These are phyloP conservation scores for Patella caerulea DNA, from an alignment of 2,888 invertebrate species.

Conservation along the genomic window DNA sequence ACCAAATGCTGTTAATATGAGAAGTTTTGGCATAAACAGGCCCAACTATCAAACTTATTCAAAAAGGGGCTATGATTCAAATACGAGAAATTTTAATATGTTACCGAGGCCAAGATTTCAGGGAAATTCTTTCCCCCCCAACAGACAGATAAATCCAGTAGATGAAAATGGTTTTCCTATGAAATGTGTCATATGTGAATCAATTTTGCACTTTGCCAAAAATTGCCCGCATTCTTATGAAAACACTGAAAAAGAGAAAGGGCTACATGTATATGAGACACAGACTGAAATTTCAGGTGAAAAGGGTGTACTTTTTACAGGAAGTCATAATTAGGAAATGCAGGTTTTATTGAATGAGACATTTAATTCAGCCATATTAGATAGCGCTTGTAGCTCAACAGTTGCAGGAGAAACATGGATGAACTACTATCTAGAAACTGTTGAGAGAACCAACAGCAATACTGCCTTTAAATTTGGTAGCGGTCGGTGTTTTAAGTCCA, in stretches of 20 bases:
- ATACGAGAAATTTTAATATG: no score
- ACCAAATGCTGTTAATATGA: no score
- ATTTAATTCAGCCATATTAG: conserved; percentile 13
- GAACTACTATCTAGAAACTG: conserved; percentile 4
- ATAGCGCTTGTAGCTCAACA: conserved; percentile 16
- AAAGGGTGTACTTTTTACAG: conserved; percentile 14
- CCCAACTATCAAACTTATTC: no score
- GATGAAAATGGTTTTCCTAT: conserved; percentile 27
- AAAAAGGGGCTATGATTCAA: no score
- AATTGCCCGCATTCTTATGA: conserved; percentile 19
- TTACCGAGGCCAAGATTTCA: no score
- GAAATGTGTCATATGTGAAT: conserved; percentile 17
- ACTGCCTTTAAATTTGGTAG: conserved; percentile 20
- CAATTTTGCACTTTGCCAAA: conserved; percentile 11
- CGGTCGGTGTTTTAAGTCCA: not conserved
- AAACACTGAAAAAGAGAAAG: conserved; percentile 7
- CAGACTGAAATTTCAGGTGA: not conserved
- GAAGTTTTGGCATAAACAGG: no score
- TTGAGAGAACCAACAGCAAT: not conserved
- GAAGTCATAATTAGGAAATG: conserved; percentile 1
- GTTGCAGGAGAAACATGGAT: conserved; percentile 18
- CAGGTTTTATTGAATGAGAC: conserved; percentile 13
- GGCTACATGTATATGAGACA: no score
- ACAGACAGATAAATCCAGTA: conserved; percentile 23
- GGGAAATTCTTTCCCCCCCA: not conserved